phyloP scores from a whole-genome alignment of 2,888 invertebrate species.

The Xanthorhoe spadicearia region DNA sequence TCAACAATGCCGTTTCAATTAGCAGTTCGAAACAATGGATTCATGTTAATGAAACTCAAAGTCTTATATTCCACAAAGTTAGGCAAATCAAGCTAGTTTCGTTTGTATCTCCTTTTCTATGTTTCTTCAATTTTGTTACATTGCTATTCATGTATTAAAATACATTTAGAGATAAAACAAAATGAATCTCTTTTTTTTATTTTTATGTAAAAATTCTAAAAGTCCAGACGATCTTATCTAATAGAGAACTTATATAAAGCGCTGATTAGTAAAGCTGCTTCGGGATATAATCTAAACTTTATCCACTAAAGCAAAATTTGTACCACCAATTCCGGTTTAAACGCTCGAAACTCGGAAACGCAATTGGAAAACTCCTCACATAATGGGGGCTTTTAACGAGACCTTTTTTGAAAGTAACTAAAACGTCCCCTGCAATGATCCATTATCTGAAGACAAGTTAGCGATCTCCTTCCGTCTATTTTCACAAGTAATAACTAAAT shows the following conservation, averaged over 20 bases:
- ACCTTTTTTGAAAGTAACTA: constrained; percentile 79
- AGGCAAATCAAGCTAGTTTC: not conserved
- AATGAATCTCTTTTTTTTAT: not conserved
- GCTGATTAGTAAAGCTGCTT: constrained; percentile 45
- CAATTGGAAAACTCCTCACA: constrained; percentile 79
- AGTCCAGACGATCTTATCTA: constrained; percentile 33
- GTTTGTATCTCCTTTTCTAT: not conserved
- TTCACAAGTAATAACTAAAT: constrained; percentile 85
- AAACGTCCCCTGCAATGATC: constrained; percentile 81
- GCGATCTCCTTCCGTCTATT: constrained; percentile 84
- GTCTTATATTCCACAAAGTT: not conserved
- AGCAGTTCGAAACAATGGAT: constrained; percentile 23
- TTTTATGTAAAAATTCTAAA: not conserved
- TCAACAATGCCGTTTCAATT: constrained; percentile 32
- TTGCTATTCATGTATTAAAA: not conserved
- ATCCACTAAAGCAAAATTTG: constrained; percentile 59
- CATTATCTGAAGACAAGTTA: constrained; percentile 84
- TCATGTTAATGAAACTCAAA: constrained; percentile 4
- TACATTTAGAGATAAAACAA: not conserved
- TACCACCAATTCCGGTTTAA: constrained; percentile 67
- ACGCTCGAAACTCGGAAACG: constrained; percentile 64
- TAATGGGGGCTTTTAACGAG: constrained; percentile 79
- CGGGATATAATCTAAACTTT: constrained; percentile 65
- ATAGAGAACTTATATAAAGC: constrained; percentile 35
- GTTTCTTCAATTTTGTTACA: not conserved